Percentiles rank a stretch among this genome's conserved stretches.
These are phyloP conservation scores for Enteromius treurensis DNA, from an alignment of 2,797 vertebrate species.

Conservation along the genomic window DNA sequence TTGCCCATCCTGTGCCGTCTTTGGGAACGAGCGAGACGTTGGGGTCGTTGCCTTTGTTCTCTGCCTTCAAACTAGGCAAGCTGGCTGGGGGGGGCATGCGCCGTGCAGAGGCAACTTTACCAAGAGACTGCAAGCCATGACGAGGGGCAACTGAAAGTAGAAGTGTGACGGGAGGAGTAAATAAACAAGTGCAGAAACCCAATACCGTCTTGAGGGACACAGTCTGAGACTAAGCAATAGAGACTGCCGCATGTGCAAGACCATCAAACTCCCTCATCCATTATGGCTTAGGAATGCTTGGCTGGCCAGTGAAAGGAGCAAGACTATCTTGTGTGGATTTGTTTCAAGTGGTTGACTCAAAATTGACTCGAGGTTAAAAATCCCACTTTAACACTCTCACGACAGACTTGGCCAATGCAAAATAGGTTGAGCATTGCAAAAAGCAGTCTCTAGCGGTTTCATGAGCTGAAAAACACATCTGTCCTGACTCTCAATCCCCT, in stretches of 20 bases:
- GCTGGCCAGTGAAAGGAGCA: background rate
- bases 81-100: constrained; percentile 97
- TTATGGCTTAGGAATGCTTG: constrained; percentile 3
- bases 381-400: background rate
- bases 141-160: constrained; percentile 87
- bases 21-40: constrained; percentile 96
- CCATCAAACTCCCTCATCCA: constrained; percentile 27
- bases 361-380: constrained; percentile 3
- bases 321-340: constrained; percentile 3
- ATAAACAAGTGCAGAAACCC: constrained; percentile 21
- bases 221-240: background rate
- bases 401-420: background rate
- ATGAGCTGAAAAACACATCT: constrained; percentile 52
- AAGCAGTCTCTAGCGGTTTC: background rate
- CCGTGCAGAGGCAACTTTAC: constrained; percentile 96
- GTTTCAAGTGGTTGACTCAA: background rate
- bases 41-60: constrained; percentile 99
- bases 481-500: constrained; percentile 59
- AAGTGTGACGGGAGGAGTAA: background rate
- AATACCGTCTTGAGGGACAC: constrained; percentile 16
- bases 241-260: constrained; percentile 35
- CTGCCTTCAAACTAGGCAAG: constrained; percentile 97
- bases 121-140: constrained; percentile 98
- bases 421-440: constrained; percentile 9
- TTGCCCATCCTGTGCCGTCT: constrained; percentile 99